Base-by-base conservation (phyloP, 2,113 vertebrate species). In the Aplodontia rufa region DNA sequence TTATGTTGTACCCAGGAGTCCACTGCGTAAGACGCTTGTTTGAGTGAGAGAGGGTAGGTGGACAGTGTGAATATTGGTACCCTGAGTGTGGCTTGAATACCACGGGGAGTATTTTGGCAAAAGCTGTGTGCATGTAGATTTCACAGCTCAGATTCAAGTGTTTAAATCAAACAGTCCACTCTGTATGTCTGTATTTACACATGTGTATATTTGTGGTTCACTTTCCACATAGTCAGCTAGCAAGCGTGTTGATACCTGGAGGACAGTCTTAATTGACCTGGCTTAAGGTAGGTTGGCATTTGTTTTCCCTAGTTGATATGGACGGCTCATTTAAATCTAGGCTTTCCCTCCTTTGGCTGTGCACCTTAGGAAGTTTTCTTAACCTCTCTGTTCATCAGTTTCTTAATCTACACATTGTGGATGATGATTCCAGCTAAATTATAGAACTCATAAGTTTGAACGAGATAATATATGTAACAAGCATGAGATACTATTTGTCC, bases 121-220 rank as follows among this genome's bases (percentile, higher is more conserved):
- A 79, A 10, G 4, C 35, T 17, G 0, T 22, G 0, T 0, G 2
- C 6, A 0, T 17, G 62, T 7, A 4, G 42, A 6, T 55, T 47
- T 30, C 55, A 8, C 51, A 49, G 9, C 45, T n/a, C 42, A 45
- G n/a, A 8, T 3, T 0, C 5, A 1, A 1, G 6, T 20, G 2
- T 45, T 37, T 37, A 12, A 12, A 7, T 58, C 68, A 19, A 13
- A 13, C 37, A 3, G 71, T 11, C 78, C 17, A 42, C 12, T 64
- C 3, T 28, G 12, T 14, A 5, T 35, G 32, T n/a, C 26, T 62
- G 60, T 62, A 3, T 30, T 24, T 58, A 20, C 22, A 16, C 16
- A 16, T 51, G 51, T 51, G 51, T 51, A 3, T 51, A 13, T 13
- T 37, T 74, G 6, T 20, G 11, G 19, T 10, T n/a, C 16, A 40